Base-by-base conservation (phyloP, 1,140 invertebrate species). In the Asobara japonica region DNA sequence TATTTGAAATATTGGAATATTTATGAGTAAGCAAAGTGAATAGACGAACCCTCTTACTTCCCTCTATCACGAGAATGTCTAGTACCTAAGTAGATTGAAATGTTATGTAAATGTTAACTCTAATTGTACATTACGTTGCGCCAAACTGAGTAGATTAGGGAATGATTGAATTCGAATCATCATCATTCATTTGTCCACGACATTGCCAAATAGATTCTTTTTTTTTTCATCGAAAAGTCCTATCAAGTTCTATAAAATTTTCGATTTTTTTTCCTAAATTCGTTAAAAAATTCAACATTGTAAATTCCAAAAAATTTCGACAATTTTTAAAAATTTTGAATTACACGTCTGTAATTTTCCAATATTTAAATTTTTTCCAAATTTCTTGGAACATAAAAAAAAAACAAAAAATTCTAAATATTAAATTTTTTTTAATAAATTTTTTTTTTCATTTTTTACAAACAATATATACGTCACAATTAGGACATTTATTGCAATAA, bases 51-150 rank as follows among this genome's bases (percentile, higher is more conserved):
- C 22, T 56, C 51, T 56, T 56, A 56, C 51, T 56, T 25, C 51
- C 22, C 51, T 56, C 22, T 8, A 27, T 56, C 51, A 56, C 51
- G 20, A 27, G 51, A 56, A 56, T 56, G 11, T 13, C 7, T 71
- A 65, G 61, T 13, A 33, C 27, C 16, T 71, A 71, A 65, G 69
- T 71, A 71, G 69, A 71, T 31, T 51, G 36, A 71, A 71, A 48
- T 71, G 33, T 65, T 65, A 71, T 71, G 56, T 65, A 31, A 71
- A 71, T 71, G 69, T 64, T 62, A 62, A 62, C 30, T 30, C 60
- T 13, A 62, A 27, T 62, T 56, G 51, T 56, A 62, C 29, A 62
- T 62, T 62, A 62, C 60, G 29, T 62, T 62, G 27, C 60, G 60
- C 60, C 60, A 62, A 62, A 62, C 60, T 62, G 60, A 33, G 60